Evolutionary conservation across 1,140 invertebrate genomes (phyloP).

Genomic region (Achroia grisella): DNA sequence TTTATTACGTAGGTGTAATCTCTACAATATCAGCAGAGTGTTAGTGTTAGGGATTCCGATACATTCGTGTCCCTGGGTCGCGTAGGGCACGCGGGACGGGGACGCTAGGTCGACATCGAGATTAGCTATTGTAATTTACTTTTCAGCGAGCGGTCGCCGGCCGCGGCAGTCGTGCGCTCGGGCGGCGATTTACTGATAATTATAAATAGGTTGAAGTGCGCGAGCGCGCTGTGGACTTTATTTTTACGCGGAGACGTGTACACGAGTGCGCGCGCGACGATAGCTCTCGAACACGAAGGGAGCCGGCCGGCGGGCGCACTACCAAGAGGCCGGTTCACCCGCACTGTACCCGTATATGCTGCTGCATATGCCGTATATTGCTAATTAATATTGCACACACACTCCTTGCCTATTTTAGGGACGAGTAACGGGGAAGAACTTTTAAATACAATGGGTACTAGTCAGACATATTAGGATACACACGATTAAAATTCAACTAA

Average conservation of each 20-base stretch:
- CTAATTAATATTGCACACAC: constrained; percentile 67
- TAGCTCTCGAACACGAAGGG: constrained; percentile 38
- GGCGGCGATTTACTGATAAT: constrained; percentile 70
- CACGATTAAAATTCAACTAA: neutral
- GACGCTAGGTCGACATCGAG: constrained; percentile 20
- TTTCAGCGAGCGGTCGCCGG: constrained; percentile 52
- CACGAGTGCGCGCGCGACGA: constrained; percentile 50
- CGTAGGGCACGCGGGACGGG: constrained; percentile 26
- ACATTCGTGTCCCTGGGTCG: constrained; percentile 18
- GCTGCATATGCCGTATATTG: constrained; percentile 54
- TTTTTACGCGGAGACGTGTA: constrained; percentile 68
- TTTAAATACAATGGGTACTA: constrained; percentile 35
- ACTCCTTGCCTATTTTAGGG: constrained; percentile 48
- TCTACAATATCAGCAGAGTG: constrained; percentile 17
- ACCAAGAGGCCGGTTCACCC: constrained; percentile 11
- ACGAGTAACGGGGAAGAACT: constrained; percentile 53
- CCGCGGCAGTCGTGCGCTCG: constrained; percentile 59
- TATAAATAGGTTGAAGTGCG: constrained; percentile 70
- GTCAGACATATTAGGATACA: neutral
- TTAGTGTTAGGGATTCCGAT: constrained; percentile 30
- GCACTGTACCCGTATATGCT: constrained; percentile 35
- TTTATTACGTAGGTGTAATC: constrained; percentile 43
- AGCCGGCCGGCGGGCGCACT: constrained; percentile 25
- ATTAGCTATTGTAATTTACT: constrained; percentile 37
- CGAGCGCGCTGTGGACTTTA: constrained; percentile 64